Evolutionary conservation across 1,140 invertebrate species (phyloP), one percentile per base, ranked within the genome.

Genomic region (Drosophila fuyamai): DNA sequence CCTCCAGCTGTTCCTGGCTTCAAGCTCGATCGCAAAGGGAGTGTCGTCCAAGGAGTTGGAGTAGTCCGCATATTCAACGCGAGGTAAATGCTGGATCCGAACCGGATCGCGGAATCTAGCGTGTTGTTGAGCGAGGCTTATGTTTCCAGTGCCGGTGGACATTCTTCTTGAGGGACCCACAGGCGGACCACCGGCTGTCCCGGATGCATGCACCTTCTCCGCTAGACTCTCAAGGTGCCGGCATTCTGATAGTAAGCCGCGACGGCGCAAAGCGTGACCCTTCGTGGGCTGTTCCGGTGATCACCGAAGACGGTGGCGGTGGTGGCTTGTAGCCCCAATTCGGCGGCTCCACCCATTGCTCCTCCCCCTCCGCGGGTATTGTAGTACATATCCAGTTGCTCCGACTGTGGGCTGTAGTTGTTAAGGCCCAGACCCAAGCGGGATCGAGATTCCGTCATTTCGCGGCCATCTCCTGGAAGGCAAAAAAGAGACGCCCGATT

Each of bases 251-350:
- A 97, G 14, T 95, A 95, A 35, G 96, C 94, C 97, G 96, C 75
- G 95, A 95, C 5, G 94, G 94, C 68, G 96, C 96, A 91, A 97
- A 44, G 96, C 95, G 47, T 96, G 95, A 1, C 95, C 95, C 89
- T 97, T 97, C 10, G 97, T 88, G 0, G 97, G 97, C 86, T 98
- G 97, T 90, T 98, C 97, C 1, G 97, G 97, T 98, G 59, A 98
- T 97, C 5, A 98, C 96, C 2, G 96, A 96, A 0, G 82, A 86
- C 0, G 95, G 95, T 1, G 95, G 95, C 1, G 97, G 97, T 10
- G 96, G 96, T 12, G 94, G 94, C 93, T 95, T 92, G 59, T 93
- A 93, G 35, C 92, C 91, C 92, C 92, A 92, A 46, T 85, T 92
- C 0, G 92, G 92, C 5, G 92, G 92, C 46, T 93, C 94, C 94